Conservation (phyloP, 2,797 vertebrate genomes). For the Bradypodion pumilum region DNA sequence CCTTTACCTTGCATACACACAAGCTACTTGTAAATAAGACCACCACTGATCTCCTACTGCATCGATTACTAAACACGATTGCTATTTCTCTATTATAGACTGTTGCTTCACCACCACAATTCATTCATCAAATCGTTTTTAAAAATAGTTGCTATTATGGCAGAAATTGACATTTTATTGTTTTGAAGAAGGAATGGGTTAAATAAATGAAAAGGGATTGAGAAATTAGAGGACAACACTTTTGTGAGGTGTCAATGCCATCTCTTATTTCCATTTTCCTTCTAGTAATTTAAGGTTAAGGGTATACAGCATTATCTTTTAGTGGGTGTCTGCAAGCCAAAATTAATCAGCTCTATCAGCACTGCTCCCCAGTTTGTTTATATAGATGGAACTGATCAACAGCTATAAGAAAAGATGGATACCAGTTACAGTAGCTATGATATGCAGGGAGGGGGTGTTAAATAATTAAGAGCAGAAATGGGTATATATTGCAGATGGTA, state of each 20-base stretch:
- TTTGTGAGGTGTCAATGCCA: slow-evolving; percentile 46
- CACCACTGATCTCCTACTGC: slow-evolving; percentile 39
- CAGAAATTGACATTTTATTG: slow-evolving; percentile 2
- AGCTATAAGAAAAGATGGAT: not conserved
- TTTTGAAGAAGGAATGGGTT: slow-evolving; percentile 37
- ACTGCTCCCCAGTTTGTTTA: not conserved
- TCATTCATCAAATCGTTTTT: slow-evolving; percentile 45
- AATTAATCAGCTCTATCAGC: slow-evolving; percentile 31
- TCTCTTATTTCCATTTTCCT: slow-evolving; percentile 34
- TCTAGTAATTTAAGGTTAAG: slow-evolving; percentile 9
- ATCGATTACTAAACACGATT: slow-evolving; percentile 6
- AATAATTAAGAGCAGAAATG: slow-evolving; percentile 31
- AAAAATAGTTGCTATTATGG: slow-evolving; percentile 33
- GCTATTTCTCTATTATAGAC: slow-evolving; percentile 10
- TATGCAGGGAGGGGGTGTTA: not conserved
- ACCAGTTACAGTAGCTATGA: not conserved
- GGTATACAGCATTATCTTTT: not conserved
- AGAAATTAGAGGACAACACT: slow-evolving; percentile 42
- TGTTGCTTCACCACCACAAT: slow-evolving; percentile 39
- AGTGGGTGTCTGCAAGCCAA: slow-evolving; percentile 39
- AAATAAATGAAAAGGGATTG: slow-evolving; percentile 53
- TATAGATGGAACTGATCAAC: slow-evolving; percentile 40
- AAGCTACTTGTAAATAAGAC: slow-evolving; percentile 71
- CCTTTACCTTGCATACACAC: slow-evolving; percentile 70
- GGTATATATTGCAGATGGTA: not conserved